Evolutionary conservation across 2,797 vertebrate species (phyloP), one percentile per base, ranked within the genome.

Genomic region (Malurus leucopterus): DNA sequence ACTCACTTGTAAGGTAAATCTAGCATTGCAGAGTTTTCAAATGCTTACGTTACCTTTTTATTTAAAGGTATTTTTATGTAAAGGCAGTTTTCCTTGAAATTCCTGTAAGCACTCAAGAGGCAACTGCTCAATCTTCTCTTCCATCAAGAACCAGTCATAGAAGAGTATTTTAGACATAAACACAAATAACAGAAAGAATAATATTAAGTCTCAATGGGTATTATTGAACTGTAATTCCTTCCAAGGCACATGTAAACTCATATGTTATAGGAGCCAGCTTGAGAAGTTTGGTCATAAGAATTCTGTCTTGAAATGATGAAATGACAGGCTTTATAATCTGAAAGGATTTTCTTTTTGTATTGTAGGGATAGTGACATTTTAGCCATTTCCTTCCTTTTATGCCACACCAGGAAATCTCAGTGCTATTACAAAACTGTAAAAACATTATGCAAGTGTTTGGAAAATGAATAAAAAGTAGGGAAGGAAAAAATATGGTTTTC

Each of bases 281-380:
- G 94, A 94, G 82, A 81, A 73, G 59, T 93, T 95, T 94, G 74
- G 57, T 89, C 67, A 26, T 57, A 93, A 87, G 73, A 90, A 91
- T 68, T 70, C 59, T 89, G 90, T 86, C 58, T 78, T 88, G 79
- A 96, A 95, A 95, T 90, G 71, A 89, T 92, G 73, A 95, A 95
- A 96, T 94, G 44, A 94, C 73, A 95, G 77, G 17, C 74, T 95
- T 95, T 92, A 85, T 85, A 94, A 95, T 90, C 78, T 53, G 74
- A 91, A 94, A 93, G 67, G 40, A 80, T 93, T 95, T 95, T 77
- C 24, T 88, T 88, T 92, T 69, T 84, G 17, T 70, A 55, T 89
- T 88, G 76, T 64, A 85, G 59, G 71, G 65, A 83, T 67, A 69
- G 38, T 73, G 94, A 58, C n/a, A 40, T 46, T 94, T 95, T 90